A percentile compares a stretch with the other conserved stretches of the same genome.
Conservation (phyloP, 2,888 invertebrate species). For the Nowickia ferox region DNA sequence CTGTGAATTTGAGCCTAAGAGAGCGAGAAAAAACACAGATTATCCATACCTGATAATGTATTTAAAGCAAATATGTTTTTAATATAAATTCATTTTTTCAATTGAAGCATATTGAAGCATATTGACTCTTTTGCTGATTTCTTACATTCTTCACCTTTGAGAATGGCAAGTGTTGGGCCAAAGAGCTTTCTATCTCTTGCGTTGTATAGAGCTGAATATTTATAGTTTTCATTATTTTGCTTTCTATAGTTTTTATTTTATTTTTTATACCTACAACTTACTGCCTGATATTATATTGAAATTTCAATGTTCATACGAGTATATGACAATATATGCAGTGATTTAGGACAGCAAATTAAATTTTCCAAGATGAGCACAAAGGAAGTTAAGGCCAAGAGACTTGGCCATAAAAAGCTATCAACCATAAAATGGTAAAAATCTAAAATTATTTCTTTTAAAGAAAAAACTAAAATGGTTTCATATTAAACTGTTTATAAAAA, state of each 20-base stretch:
- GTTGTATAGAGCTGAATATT: background rate
- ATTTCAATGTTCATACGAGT: conserved; percentile 1
- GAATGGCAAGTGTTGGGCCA: too few species aligned
- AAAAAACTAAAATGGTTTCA: background rate
- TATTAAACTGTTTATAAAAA: background rate
- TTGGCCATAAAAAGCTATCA: conserved; percentile 54
- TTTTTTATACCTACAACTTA: conserved; percentile 8
- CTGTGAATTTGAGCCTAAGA: too few species aligned
- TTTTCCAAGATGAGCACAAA: conserved; percentile 55
- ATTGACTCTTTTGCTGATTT: too few species aligned
- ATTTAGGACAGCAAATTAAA: conserved; percentile 41
- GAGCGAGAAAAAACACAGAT: too few species aligned
- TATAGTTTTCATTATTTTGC: background rate
- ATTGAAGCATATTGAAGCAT: too few species aligned
- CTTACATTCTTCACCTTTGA: too few species aligned
- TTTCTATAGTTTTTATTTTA: background rate
- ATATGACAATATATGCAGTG: conserved; percentile 33
- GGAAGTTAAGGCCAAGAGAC: conserved; percentile 5
- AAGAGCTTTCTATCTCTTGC: background rate
- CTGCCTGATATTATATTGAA: background rate
- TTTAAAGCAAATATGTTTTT: too few species aligned
- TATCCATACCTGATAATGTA: too few species aligned
- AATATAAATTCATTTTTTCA: too few species aligned
- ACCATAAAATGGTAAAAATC: conserved; percentile 57
- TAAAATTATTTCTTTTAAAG: conserved; percentile 20